Conservation (phyloP, 35 echinoderm and acorn worm genomes). For the Strongylocentrotus purpuratus region DNA sequence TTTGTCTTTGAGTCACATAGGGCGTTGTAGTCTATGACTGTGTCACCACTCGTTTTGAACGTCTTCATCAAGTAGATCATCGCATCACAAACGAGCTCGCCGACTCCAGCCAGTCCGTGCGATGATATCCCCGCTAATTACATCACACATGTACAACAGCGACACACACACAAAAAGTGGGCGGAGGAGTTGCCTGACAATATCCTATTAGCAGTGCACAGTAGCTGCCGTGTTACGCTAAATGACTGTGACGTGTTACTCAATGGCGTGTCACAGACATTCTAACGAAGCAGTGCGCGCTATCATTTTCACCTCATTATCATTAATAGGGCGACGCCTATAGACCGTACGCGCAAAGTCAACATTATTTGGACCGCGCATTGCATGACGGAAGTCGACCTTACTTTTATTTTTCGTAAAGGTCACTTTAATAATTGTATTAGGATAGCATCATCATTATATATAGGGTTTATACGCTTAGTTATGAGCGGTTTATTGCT, state of each 20-base stretch:
- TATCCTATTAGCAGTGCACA: not conserved
- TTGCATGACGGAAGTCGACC: not conserved
- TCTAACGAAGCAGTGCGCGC: not conserved
- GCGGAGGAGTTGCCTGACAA: not conserved
- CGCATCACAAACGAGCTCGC: not conserved
- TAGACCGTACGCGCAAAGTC: not conserved
- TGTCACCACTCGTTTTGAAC: not conserved
- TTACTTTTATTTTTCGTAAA: not conserved
- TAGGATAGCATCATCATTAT: not conserved
- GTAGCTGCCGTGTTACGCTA: constrained; percentile 15
- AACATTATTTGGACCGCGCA: not conserved
- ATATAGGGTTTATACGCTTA: no score
- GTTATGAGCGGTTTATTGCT: no score
- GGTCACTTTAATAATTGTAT: not conserved
- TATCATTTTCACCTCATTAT: not conserved
- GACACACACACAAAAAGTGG: not conserved
- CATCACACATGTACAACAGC: not conserved
- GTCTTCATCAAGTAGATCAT: not conserved
- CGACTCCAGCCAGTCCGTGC: not conserved
- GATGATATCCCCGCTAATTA: not conserved
- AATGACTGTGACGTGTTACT: constrained; percentile 11
- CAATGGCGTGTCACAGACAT: not conserved
- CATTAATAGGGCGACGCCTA: not conserved
- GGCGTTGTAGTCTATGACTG: not conserved
- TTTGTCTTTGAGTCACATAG: not conserved